Base-by-base conservation (phyloP, 2,888 invertebrate species). In the Rhodophaea formosa region DNA sequence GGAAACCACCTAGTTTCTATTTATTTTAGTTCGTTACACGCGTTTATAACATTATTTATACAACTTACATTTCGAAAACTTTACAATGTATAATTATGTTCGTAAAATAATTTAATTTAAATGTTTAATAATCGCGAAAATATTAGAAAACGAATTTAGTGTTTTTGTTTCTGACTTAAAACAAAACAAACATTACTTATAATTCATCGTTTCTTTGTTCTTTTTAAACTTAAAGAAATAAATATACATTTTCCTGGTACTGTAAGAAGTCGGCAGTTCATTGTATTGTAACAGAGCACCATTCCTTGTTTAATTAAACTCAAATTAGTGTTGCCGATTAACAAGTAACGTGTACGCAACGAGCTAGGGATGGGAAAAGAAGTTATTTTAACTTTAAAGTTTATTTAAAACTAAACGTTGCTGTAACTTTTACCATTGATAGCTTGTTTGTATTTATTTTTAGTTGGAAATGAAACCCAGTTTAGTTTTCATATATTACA, bases 301-400 rank as follows among this genome's bases (percentile, higher is more conserved):
- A 44, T 55, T 67, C 68, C 63, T 69, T 74, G 70, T 83, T 86
- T 85, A 84, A 86, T 86, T 86, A 82, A 84, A 82, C 72, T 66
- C 75, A 68, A 81, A 84, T 85, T 84, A 80, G 81, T 75, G 69
- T 65, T 71, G 74, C 69, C 76, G 77, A 84, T 84, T 82, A 82
- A 79, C 69, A 65, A 67, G 62, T 65, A 65, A 56, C 54, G 66
- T 69, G 65, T 68, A 70, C 67, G 66, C 66, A 71, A 63, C 65
- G 63, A 68, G 49, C 42, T 46, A 56, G 44, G 53, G 54, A 58
- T 43, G 58, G 57, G 56, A n/a, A n/a, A 14, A 7, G 8, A 17
- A 45, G 14, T 39, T 51, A 49, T 43, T n/a, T 54, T 43, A 29
- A 23, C 5, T 32, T 52, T 43, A 35, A 32, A 45, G 14, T 35